A percentile compares a stretch with the other conserved stretches of the same genome.
These are phyloP conservation scores for Osmoderma eremita DNA, from an alignment of 2,888 invertebrate genomes.

Conservation along the genomic window DNA sequence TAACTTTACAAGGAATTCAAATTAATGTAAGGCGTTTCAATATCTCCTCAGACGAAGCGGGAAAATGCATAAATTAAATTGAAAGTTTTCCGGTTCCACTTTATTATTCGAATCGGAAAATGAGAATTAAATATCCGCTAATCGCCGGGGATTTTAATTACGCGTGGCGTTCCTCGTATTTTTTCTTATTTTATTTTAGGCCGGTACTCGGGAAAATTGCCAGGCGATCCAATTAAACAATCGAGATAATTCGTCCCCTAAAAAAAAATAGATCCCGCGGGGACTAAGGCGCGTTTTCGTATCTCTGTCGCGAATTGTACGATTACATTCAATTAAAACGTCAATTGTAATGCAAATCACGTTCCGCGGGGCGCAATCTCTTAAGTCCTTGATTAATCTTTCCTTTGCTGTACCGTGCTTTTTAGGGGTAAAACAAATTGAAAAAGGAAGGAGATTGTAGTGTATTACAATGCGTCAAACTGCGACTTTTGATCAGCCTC, in stretches of 20 bases:
- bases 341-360: constrained; percentile 15
- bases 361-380: constrained; percentile 4
- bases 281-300: neutral
- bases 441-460: no score
- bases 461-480: no score
- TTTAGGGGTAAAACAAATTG: no score
- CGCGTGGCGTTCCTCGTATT: neutral
- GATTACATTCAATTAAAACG: constrained; percentile 19
- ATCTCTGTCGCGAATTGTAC: constrained; percentile 8
- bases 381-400: constrained; percentile 9
- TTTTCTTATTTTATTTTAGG: neutral
- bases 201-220: neutral
- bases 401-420: no score
- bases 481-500: no score
- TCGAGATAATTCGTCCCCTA: neutral
- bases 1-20: no score
- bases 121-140: no score
- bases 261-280: neutral
- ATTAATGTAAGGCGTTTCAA: no score
- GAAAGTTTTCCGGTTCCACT: no score
- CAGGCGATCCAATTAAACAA: constrained; percentile 11
- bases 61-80: no score
- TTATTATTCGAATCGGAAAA: no score
- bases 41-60: no score
- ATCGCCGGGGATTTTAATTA: neutral